A percentile compares a stretch with the other conserved stretches of the same genome.
Evolutionary conservation across 2,797 vertebrate species (phyloP).

Genomic region (Xyrichtys novacula): DNA sequence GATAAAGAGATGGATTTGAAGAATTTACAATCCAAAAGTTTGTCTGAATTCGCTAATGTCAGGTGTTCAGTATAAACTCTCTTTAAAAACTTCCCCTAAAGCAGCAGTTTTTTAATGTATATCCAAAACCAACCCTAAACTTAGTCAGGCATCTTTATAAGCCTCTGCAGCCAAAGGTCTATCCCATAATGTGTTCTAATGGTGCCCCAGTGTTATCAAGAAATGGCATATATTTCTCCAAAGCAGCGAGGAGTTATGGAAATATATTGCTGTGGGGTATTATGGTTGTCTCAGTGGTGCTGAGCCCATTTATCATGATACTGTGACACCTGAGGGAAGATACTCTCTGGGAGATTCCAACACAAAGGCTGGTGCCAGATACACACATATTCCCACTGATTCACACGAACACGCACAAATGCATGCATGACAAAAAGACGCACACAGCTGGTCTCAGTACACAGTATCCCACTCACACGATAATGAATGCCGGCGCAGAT

Average conservation of each 20-base stretch:
- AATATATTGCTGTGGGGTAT: conserved; percentile 80
- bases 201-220: conserved; percentile 71
- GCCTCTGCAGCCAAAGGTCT: conserved; percentile 66
- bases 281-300: conserved; percentile 76
- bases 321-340: conserved; percentile 76
- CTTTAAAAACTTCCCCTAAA: conserved; percentile 7
- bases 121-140: conserved; percentile 39
- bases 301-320: conserved; percentile 80
- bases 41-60: not conserved
- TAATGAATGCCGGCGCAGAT: conserved; percentile 29
- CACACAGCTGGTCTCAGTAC: conserved; percentile 28
- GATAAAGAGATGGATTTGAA: not conserved
- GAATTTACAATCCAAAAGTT: not conserved
- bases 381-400: conserved; percentile 2
- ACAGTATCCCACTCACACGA: not conserved
- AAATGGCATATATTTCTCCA: conserved; percentile 73
- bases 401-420: conserved; percentile 26
- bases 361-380: conserved; percentile 53
- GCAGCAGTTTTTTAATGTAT: conserved; percentile 33
- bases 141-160: conserved; percentile 52
- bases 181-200: conserved; percentile 73
- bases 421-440: not conserved
- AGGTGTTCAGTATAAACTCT: not conserved
- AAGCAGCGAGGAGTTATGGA: conserved; percentile 76
- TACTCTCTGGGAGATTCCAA: conserved; percentile 65